Conservation (phyloP, 2,113 vertebrate species). For the Planiliza haematocheilus region DNA sequence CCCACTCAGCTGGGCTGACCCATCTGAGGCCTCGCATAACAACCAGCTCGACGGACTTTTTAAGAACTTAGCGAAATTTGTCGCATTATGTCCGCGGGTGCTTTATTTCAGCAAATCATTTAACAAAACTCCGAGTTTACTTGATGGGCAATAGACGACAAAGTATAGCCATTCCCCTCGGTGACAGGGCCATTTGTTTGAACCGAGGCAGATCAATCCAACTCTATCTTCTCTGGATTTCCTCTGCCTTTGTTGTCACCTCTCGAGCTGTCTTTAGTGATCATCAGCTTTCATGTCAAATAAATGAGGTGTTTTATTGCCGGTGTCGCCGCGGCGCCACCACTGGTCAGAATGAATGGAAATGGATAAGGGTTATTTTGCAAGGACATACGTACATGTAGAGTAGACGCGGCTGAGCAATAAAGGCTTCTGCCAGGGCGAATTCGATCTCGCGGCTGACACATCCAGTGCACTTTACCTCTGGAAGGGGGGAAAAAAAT, state of each 20-base stretch:
- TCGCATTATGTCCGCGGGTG: slow-evolving; percentile 14
- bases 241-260: slow-evolving; percentile 68
- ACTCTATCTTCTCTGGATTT: slow-evolving; percentile 69
- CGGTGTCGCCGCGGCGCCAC: slow-evolving; percentile 22
- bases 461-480: slow-evolving; percentile 68
- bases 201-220: slow-evolving; percentile 69
- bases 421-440: slow-evolving; percentile 68
- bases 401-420: slow-evolving; percentile 48
- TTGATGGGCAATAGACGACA: slow-evolving; percentile 40
- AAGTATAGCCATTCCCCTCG: slow-evolving; percentile 48
- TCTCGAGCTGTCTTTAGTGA: slow-evolving; percentile 73
- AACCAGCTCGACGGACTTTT: slow-evolving; percentile 10
- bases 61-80: not conserved
- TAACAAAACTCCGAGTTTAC: slow-evolving; percentile 44
- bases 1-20: slow-evolving; percentile 26
- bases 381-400: slow-evolving; percentile 58
- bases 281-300: slow-evolving; percentile 76
- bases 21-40: slow-evolving; percentile 21
- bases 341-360: slow-evolving; percentile 66
- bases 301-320: slow-evolving; percentile 71
- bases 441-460: slow-evolving; percentile 72
- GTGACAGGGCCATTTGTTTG: slow-evolving; percentile 71
- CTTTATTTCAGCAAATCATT: slow-evolving; percentile 38
- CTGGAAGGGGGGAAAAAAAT: not conserved
- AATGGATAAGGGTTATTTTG: slow-evolving; percentile 60